Conservation (phyloP, 2,113 vertebrate species). For the Galeopterus variegatus region DNA sequence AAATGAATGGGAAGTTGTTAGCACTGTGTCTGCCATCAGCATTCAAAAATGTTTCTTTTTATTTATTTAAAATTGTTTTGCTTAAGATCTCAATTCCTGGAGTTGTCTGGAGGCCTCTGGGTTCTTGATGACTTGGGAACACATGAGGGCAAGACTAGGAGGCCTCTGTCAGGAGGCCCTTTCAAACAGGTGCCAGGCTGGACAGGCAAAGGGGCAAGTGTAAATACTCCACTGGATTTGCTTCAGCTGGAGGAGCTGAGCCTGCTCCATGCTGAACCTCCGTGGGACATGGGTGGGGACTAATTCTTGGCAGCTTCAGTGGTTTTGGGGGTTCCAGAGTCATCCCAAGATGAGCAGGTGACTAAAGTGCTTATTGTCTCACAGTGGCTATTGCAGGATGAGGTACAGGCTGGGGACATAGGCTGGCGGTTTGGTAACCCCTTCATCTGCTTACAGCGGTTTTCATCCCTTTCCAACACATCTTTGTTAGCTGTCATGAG, state of each 20-base stretch:
- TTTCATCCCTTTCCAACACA: background rate
- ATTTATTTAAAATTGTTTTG: background rate
- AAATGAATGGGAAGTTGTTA: background rate
- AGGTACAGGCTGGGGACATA: background rate
- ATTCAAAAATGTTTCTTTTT: background rate
- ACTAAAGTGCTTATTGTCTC: background rate
- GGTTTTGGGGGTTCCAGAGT: background rate
- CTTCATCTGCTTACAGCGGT: background rate
- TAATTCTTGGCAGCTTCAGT: background rate
- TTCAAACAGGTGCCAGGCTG: background rate
- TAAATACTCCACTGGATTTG: background rate
- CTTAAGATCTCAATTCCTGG: background rate
- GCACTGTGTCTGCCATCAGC: background rate
- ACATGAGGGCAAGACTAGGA: background rate
- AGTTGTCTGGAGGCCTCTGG: background rate
- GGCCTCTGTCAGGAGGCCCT: background rate
- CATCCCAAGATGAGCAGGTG: background rate
- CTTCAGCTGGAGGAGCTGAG: too few species aligned
- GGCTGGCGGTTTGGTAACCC: accelerated
- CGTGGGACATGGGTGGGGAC: background rate
- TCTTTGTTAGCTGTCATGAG: background rate
- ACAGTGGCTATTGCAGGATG: accelerated
- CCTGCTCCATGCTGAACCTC: background rate
- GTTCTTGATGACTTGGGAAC: background rate
- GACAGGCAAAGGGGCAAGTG: background rate